Evolutionary conservation across 2,888 invertebrate species (phyloP), one percentile per base, ranked within the genome.

Genomic region (Geophilus truncorum): DNA sequence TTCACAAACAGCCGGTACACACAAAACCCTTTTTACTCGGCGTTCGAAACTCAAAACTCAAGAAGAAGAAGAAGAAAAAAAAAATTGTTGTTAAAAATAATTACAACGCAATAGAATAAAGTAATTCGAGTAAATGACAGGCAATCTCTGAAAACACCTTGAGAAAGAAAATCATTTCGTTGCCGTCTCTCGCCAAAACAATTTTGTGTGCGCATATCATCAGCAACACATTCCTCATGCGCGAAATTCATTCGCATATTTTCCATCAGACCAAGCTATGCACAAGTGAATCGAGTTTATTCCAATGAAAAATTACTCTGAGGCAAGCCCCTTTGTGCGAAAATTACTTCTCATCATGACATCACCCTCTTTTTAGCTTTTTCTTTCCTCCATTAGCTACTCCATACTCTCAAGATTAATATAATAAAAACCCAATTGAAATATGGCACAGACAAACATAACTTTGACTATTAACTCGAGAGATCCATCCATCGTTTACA

Each of bases 371-470:
- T 62, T 62, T 62, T 62, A 62, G 57, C 57, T 62, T 62, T 62
- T 62, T 62, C 57, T 62, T 62, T 62, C 57, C 57, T 62, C 57
- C 57, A 62, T 62, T 62, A 62, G 57, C 57, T 62, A 62, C 57
- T 62, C 23, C 57, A 23, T 62, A 62, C 57, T 62, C 57, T 21
- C 57, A 62, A 62, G 57, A 62, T 62, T 62, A 62, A 62, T 62
- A 62, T 62, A 62, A 62, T 62, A 62, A 62, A 62, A 62, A 62
- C 57, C 57, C 57, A 62, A 62, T 62, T 62, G 57, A 62, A 62
- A 62, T 62, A 62, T 62, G 57, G 57, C 21, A 62, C 57, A 62
- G 57, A 62, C 57, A 62, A 62, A 62, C 57, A 62, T 62, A 62
- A 62, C 57, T 62, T 62, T 62, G 57, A 62, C 21, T 62, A 62